These are phyloP conservation scores for Dufourea novaeangliae DNA, from an alignment of 1,140 invertebrate genomes.

Conservation along the genomic window DNA sequence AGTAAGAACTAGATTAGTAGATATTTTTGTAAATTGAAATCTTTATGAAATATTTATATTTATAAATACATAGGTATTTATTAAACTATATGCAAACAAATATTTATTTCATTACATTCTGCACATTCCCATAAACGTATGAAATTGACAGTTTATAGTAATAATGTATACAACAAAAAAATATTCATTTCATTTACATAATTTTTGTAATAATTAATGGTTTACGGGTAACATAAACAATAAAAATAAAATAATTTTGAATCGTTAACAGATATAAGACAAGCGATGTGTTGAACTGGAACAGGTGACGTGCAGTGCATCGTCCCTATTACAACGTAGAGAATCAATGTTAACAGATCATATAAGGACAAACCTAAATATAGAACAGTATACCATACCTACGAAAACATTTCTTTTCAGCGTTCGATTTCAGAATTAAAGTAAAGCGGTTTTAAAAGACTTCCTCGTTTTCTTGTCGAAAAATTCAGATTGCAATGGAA, in stretches of 20 bases:
- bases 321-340: constrained; percentile 18
- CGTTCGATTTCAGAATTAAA: not conserved
- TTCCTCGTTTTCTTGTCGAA: too few species aligned
- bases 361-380: constrained; percentile 14
- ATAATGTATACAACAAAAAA: too few species aligned
- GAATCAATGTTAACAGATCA: constrained; percentile 29
- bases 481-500: too few species aligned
- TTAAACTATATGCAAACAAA: too few species aligned
- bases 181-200: too few species aligned
- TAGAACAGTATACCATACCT: not conserved
- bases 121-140: too few species aligned
- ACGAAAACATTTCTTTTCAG: not conserved
- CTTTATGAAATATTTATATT: too few species aligned
- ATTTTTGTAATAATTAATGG: not conserved
- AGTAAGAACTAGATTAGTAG: too few species aligned
- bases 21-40: too few species aligned
- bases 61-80: too few species aligned
- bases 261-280: not conserved
- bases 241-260: not conserved
- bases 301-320: constrained; percentile 5
- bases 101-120: too few species aligned
- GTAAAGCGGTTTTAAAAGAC: not conserved
- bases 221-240: not conserved
- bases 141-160: too few species aligned
- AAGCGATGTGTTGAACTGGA: not conserved